Conservation (phyloP, 2,113 vertebrate species). For the Nicator chloris region DNA sequence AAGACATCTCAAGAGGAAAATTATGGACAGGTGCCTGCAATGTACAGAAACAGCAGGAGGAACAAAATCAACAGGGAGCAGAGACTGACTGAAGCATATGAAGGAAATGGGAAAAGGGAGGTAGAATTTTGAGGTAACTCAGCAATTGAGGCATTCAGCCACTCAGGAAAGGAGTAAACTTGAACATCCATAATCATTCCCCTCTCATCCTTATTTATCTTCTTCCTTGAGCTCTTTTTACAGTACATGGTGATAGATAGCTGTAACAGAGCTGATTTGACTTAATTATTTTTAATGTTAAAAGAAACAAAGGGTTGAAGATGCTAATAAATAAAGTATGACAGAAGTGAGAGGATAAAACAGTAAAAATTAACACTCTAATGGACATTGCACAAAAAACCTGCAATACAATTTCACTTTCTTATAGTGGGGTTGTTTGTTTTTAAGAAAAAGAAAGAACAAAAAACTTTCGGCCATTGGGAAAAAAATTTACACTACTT, state of each 20-base stretch:
- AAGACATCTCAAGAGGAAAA: background rate
- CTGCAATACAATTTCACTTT: background rate
- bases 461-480: background rate
- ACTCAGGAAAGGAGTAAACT: background rate
- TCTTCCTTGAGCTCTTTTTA: background rate
- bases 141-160: background rate
- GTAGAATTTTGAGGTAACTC: background rate
- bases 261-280: background rate
- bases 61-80: background rate
- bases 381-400: background rate
- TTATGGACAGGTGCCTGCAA: background rate
- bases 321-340: background rate
- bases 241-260: accelerated
- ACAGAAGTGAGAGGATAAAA: background rate
- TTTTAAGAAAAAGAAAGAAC: background rate
- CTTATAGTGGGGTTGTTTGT: background rate
- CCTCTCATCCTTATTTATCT: background rate
- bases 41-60: background rate
- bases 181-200: background rate
- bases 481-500: background rate
- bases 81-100: background rate
- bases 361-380: background rate
- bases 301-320: background rate
- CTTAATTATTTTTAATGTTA: background rate
- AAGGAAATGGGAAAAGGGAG: background rate